Percentiles rank a stretch among this genome's conserved stretches.
phyloP scores from a whole-genome alignment of 2,113 vertebrate genomes.

The Alligator sinensis region DNA sequence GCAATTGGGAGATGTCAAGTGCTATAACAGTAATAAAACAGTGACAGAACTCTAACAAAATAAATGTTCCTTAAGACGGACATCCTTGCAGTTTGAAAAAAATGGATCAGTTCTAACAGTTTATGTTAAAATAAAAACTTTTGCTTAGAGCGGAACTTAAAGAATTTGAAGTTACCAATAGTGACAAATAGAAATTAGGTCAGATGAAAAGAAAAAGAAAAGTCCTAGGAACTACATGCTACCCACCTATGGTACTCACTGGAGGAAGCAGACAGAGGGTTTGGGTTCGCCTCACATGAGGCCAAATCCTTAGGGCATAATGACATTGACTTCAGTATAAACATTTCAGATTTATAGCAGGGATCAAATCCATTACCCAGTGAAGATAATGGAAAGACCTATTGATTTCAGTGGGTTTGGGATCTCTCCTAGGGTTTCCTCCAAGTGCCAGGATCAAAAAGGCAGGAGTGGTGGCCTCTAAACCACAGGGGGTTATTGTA shows the following conservation, averaged over 20 bases:
- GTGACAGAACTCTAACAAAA: constrained; percentile 35
- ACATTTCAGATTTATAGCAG: background rate
- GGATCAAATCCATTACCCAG: background rate
- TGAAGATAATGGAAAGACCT: background rate
- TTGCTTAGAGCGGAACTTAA: background rate
- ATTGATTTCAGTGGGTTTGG: background rate
- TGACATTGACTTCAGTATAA: background rate
- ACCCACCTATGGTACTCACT: background rate
- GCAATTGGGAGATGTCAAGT: constrained; percentile 47
- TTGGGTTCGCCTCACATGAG: constrained; percentile 12
- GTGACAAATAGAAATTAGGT: constrained; percentile 8
- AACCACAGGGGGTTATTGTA: accelerated
- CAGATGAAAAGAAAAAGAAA: constrained; percentile 7
- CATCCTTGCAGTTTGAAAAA: background rate
- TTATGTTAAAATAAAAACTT: background rate
- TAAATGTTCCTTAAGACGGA: background rate
- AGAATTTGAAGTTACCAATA: constrained; percentile 12
- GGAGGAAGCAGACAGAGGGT: constrained; percentile 35
- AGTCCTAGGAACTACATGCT: background rate
- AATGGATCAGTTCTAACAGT: constrained; percentile 12
- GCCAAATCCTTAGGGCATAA: constrained; percentile 22
- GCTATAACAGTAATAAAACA: background rate
- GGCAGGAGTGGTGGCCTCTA: background rate
- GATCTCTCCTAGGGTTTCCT: background rate
- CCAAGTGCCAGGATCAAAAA: background rate